Percentiles rank a stretch among this genome's conserved stretches.
Evolutionary conservation across 2,113 vertebrate species (phyloP).

Genomic region (Colaptes auratus): DNA sequence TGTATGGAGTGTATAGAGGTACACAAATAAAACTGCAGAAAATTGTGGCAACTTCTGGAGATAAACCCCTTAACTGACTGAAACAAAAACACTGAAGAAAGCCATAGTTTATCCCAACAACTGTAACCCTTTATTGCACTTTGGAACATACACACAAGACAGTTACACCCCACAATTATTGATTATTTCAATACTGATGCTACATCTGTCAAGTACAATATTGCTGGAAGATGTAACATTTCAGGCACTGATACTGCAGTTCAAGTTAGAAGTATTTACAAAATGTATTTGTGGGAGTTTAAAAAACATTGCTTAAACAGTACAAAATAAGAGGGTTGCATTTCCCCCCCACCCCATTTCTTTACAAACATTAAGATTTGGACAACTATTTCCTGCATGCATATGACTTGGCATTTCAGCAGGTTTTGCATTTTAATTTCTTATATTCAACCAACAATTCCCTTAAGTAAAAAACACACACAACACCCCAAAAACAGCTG

Average conservation of each 20-base stretch:
- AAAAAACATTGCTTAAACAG: not conserved
- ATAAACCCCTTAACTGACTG: not conserved
- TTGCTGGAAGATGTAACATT: not conserved
- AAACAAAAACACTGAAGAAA: not conserved
- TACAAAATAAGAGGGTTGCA: not conserved
- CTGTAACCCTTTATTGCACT: conserved; percentile 57
- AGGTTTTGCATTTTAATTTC: not conserved
- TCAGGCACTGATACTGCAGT: not conserved
- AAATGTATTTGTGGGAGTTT: not conserved
- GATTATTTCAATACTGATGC: not conserved
- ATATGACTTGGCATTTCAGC: not conserved
- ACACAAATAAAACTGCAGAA: not conserved
- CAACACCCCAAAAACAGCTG: not conserved
- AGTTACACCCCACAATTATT: not conserved
- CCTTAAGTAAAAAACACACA: not conserved
- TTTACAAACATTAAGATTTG: not conserved
- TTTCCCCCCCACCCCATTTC: not conserved
- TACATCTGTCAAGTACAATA: not conserved
- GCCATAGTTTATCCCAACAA: not conserved
- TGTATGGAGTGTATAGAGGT: too few species aligned
- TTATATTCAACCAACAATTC: not conserved
- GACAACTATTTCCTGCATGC: not conserved
- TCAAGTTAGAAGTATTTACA: conserved; percentile 24
- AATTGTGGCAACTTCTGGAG: rapidly evolving
- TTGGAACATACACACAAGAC: conserved; percentile 18